Base-by-base conservation (phyloP, 2,113 vertebrate genomes). In the Noturus placidus region DNA sequence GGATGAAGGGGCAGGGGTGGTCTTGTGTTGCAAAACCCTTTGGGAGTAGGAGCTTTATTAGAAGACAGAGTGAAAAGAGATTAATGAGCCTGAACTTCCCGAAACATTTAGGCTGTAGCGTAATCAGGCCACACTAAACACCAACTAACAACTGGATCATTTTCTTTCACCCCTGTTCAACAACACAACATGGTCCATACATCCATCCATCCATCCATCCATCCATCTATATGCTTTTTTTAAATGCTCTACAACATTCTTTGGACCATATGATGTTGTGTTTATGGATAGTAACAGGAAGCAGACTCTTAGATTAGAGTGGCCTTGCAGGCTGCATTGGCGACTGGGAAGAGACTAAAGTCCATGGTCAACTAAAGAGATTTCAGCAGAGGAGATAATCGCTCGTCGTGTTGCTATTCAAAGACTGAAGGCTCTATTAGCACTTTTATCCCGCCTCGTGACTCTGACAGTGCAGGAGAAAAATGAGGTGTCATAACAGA, bases 221-320 rank as follows among this genome's bases (percentile, higher is more conserved):
- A 61, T 85, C 14, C 22, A 20, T 54, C 17, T 54, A 50, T 74
- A 86, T 77, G 9, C 35, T 89, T 91, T 93, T 93, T 92, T 85
- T 88, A 20, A 57, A 46, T 82, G 74, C 86, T 83, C 88, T 14
- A 38, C 30, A 38, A 84, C 91, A 90, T 85, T 91, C 90, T 89
- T 89, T 88, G 59, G 54, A 63, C 79, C 27, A 19, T 82, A 85
- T 86, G 87, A 85, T 82, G 50, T 15, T 83, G 86, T 94, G 94
- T 95, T 95, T 94, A 94, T 93, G 92, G 91, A 94, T 92, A 81
- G 86, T 67, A 61, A 76, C 91, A 90, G 93, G 92, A 94, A 93
- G 91, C 92, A 89, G 88, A 89, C 87, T 83, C 89, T 94, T 83
- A 91, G 89, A 86, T 88, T 91, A 91, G 89, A 91, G 91, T 88